Conservation (phyloP, 2,888 invertebrate species). For the Leucoma salicis region DNA sequence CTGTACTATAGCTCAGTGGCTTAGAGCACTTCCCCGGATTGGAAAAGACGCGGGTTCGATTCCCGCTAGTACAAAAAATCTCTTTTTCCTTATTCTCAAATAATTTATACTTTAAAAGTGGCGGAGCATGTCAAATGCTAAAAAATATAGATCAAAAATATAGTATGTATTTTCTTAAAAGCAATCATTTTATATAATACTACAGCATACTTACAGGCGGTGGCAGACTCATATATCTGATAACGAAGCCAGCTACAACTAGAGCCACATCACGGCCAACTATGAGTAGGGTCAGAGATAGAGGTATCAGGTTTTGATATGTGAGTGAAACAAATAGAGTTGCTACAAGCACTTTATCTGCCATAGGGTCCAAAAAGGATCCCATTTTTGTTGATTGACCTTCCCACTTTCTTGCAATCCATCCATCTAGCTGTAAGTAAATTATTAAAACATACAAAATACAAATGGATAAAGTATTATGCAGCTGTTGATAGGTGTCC, state of each 20-base stretch:
- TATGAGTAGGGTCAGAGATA: conserved; percentile 90
- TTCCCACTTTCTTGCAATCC: conserved; percentile 96
- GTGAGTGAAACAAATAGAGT: conserved; percentile 94
- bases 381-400: conserved; percentile 96
- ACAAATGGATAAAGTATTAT: too few relatives aligned
- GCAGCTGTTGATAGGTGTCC: too few relatives aligned
- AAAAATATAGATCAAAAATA: too few relatives aligned
- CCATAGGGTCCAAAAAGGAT: conserved; percentile 97
- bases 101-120: too few relatives aligned
- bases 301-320: conserved; percentile 92
- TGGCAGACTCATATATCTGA: conserved; percentile 94
- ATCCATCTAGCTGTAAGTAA: conserved; percentile 91
- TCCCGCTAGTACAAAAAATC: too few relatives aligned
- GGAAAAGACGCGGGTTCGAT: too few relatives aligned
- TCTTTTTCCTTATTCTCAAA: too few relatives aligned
- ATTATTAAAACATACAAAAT: background rate
- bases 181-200: too few relatives aligned
- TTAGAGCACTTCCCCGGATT: too few relatives aligned
- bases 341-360: conserved; percentile 96
- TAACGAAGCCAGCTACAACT: conserved; percentile 92
- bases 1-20: too few relatives aligned
- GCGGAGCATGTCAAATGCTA: too few relatives aligned
- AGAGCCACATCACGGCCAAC: conserved; percentile 91
- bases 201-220: conserved; percentile 91
- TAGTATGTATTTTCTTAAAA: too few relatives aligned